These are phyloP conservation scores for Neomonachus schauinslandi DNA, from an alignment of 2,113 vertebrate species.

Conservation along the genomic window DNA sequence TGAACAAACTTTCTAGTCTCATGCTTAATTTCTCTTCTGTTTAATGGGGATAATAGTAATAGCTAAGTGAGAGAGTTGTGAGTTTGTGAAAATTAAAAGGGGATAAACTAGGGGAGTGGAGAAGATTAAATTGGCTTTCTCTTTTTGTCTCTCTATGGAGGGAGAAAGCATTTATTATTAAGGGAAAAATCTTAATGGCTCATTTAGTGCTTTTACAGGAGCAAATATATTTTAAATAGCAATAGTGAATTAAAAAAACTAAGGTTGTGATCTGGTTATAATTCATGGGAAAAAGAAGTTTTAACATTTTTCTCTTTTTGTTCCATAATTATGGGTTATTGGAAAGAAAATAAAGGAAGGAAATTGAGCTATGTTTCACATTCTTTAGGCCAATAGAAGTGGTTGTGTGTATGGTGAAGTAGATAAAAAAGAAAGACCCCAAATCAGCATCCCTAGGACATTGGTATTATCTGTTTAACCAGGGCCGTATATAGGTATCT, in stretches of 20 bases:
- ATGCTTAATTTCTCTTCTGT: not conserved
- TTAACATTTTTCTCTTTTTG: constrained; percentile 2
- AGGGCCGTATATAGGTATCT: accelerated
- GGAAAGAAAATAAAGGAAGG: constrained; percentile 5
- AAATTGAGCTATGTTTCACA: not conserved
- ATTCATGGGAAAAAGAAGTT: not conserved
- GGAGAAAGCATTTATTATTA: not conserved
- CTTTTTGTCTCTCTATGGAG: not conserved
- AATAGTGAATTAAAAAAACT: not conserved
- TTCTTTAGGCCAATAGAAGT: not conserved
- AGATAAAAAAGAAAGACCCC: not conserved
- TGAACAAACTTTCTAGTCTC: not conserved
- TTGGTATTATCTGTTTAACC: not conserved
- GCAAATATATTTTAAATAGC: not conserved
- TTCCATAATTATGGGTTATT: not conserved
- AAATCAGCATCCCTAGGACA: not conserved
- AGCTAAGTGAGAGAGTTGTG: not conserved
- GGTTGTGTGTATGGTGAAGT: not conserved
- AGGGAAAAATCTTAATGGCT: not conserved
- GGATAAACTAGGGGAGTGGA: not conserved
- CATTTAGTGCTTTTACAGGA: not conserved
- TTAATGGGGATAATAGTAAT: not conserved
- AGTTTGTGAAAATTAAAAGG: not conserved
- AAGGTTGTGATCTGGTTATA: not conserved
- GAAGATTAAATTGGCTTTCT: not conserved